Percentiles rank a stretch among this genome's conserved stretches.
phyloP scores from a whole-genome alignment of 2,797 vertebrate genomes.

The Yasuhikotakia modesta region DNA sequence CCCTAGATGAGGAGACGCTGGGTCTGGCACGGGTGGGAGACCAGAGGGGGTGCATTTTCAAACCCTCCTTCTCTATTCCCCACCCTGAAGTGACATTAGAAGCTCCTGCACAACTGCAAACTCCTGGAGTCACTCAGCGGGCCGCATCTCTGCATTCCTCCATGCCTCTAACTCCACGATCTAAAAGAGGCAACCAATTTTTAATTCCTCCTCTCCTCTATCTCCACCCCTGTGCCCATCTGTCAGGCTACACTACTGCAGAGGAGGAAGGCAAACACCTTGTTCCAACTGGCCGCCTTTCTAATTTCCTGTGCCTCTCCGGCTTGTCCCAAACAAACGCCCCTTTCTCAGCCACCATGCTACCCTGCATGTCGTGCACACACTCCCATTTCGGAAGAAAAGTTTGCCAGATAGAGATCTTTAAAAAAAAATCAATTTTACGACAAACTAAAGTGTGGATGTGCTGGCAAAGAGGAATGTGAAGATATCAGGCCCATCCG shows the following conservation, averaged over 20 bases:
- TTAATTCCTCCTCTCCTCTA: constrained; percentile 74
- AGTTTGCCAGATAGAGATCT: constrained; percentile 36
- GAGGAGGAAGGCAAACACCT: constrained; percentile 70
- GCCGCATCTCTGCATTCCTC: constrained; percentile 69
- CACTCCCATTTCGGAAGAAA: constrained; percentile 48
- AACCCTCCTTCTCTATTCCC: constrained; percentile 37
- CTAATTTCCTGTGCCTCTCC: constrained; percentile 79
- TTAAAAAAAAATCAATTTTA: constrained; percentile 26
- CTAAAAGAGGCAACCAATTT: constrained; percentile 71
- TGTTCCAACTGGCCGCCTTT: constrained; percentile 79
- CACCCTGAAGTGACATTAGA: constrained; percentile 71
- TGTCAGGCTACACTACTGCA: constrained; percentile 77
- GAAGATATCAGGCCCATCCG: constrained; percentile 46
- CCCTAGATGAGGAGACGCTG: constrained; percentile 42
- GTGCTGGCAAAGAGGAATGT: constrained; percentile 24
- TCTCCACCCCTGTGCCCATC: constrained; percentile 74
- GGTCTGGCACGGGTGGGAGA: constrained; percentile 14
- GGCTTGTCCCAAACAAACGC: constrained; percentile 79
- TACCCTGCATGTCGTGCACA: constrained; percentile 56
- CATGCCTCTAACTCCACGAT: constrained; percentile 65
- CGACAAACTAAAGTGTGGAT: constrained; percentile 28
- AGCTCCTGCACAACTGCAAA: constrained; percentile 58
- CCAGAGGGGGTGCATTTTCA: constrained; percentile 22
- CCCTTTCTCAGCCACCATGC: constrained; percentile 74
- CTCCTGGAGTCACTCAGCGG: constrained; percentile 66